A percentile compares a stretch with the other conserved stretches of the same genome.
These are phyloP conservation scores for Dioctria rufipes DNA, from an alignment of 2,888 invertebrate species.

Conservation along the genomic window DNA sequence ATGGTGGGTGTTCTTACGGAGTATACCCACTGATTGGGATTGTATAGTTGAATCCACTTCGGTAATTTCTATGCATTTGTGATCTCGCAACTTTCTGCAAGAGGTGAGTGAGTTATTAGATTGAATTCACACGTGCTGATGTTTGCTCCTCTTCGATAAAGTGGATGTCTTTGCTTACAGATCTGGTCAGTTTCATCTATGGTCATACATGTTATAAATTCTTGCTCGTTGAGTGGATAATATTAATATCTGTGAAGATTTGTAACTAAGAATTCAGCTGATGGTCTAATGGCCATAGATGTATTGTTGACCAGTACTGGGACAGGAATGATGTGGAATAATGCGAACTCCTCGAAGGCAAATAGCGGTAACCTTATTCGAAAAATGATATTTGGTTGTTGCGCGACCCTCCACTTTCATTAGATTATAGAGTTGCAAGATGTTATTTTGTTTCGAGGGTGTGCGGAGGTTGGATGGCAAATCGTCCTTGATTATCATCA, in stretches of 20 bases:
- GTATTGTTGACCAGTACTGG: too few species aligned
- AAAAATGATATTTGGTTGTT: too few species aligned
- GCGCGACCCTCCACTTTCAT: too few species aligned
- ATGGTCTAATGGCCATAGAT: too few species aligned
- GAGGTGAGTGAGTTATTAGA: not conserved
- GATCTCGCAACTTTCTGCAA: not conserved
- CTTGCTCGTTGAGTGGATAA: too few species aligned
- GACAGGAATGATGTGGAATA: not conserved
- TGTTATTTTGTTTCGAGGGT: too few species aligned
- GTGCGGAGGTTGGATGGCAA: too few species aligned
- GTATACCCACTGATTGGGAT: not conserved
- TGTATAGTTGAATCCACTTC: not conserved
- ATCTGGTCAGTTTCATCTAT: not conserved
- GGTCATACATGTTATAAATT: not conserved
- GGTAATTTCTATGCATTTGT: not conserved
- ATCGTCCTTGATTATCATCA: too few species aligned
- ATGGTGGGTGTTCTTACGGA: not conserved
- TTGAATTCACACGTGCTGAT: not conserved
- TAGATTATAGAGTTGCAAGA: too few species aligned
- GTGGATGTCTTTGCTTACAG: not conserved
- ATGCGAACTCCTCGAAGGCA: slow-evolving; percentile 1
- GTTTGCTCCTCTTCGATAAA: not conserved
- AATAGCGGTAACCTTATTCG: not conserved
- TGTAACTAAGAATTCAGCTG: too few species aligned
- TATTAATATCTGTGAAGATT: too few species aligned